phyloP scores from a whole-genome alignment of 2,888 invertebrate species.

The Lasioglossum vierecki region DNA sequence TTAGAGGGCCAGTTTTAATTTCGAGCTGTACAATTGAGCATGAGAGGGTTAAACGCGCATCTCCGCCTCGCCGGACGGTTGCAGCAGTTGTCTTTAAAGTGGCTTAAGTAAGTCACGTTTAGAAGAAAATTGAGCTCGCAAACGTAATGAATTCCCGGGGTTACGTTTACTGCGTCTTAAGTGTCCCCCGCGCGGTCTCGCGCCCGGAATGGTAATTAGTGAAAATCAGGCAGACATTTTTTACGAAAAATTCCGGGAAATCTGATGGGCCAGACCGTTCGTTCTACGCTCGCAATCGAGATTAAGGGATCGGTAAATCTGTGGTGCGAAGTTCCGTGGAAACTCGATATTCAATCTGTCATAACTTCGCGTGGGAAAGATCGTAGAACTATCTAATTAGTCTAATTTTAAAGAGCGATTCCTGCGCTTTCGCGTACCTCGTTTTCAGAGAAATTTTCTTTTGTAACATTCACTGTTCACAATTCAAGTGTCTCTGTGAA shows the following conservation, averaged over 20 bases:
- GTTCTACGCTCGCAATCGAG: not conserved
- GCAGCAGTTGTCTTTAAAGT: constrained; percentile 55
- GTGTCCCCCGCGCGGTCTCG: not conserved
- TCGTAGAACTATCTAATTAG: not conserved
- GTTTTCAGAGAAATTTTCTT: not conserved
- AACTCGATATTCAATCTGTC: not conserved
- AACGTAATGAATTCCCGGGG: constrained; percentile 46
- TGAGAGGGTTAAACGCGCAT: constrained; percentile 39
- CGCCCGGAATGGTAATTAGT: not conserved
- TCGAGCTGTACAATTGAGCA: constrained; percentile 37
- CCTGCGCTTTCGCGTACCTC: not conserved
- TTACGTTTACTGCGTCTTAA: constrained; percentile 34
- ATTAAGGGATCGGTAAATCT: not conserved
- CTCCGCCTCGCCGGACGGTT: constrained; percentile 22
- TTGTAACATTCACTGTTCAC: not conserved
- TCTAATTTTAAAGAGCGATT: not conserved
- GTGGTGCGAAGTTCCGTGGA: not conserved
- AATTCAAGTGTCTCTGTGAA: not conserved
- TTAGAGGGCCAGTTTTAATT: constrained; percentile 40
- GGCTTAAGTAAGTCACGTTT: constrained; percentile 57
- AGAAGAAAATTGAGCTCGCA: constrained; percentile 41
- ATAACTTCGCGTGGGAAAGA: not conserved
- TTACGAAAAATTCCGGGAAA: not conserved
- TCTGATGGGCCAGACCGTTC: not conserved
- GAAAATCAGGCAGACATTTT: not conserved